These are phyloP conservation scores for Musca vetustissima DNA, from an alignment of 1,140 invertebrate genomes.

Conservation along the genomic window DNA sequence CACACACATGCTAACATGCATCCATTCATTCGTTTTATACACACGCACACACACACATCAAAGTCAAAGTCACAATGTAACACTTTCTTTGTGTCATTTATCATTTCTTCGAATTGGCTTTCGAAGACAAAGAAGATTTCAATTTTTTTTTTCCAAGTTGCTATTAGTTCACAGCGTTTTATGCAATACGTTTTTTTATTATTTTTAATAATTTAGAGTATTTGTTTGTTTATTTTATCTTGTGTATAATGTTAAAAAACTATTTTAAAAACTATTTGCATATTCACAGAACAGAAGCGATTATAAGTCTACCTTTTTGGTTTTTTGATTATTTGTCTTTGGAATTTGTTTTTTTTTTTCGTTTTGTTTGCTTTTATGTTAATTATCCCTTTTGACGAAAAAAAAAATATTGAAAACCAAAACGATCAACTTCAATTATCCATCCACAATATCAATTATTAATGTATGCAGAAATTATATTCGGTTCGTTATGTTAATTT, in stretches of 20 bases:
- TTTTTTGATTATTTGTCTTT: not conserved
- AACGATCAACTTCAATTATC: not conserved
- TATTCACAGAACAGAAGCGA: too few species aligned
- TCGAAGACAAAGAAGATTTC: not conserved
- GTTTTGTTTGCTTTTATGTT: not conserved
- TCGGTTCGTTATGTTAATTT: not conserved
- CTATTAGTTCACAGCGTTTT: not conserved
- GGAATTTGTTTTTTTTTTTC: not conserved
- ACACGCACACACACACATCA: not conserved
- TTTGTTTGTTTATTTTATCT: too few species aligned
- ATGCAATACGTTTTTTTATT: too few species aligned
- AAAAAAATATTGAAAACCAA: not conserved
- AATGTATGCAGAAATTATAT: not conserved
- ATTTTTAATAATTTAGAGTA: too few species aligned
- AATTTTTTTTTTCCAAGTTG: not conserved
- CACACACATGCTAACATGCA: too few species aligned
- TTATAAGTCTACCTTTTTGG: not conserved
- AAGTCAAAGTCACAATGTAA: constrained; percentile 3
- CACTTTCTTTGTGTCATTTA: constrained; percentile 13
- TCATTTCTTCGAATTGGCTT: too few species aligned
- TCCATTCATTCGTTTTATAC: too few species aligned
- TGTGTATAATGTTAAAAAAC: too few species aligned
- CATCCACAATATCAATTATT: not conserved
- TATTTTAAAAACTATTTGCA: too few species aligned
- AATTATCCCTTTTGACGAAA: not conserved